Evolutionary conservation across 2,113 vertebrate genomes (phyloP).

Genomic region (Podilymbus podiceps): DNA sequence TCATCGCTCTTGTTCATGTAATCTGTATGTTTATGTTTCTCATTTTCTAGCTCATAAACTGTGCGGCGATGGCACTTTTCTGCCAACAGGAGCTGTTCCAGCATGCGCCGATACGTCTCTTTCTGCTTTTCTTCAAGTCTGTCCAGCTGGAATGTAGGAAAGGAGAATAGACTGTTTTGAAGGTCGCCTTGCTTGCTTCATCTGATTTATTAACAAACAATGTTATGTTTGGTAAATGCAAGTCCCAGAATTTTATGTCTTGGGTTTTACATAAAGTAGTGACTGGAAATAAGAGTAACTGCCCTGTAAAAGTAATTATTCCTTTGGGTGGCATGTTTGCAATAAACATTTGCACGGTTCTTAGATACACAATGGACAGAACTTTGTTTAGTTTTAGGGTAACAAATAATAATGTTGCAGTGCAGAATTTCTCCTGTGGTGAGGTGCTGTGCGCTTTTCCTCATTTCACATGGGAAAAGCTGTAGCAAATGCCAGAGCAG

Average conservation of each 20-base stretch:
- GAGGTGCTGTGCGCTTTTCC: neutral
- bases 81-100: constrained; percentile 94
- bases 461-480: neutral
- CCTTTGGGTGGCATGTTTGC: neutral
- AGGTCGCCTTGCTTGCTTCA: constrained; percentile 5
- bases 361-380: neutral
- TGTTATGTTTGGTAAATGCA: neutral
- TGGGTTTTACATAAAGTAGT: constrained; percentile 9
- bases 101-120: constrained; percentile 94
- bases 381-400: neutral
- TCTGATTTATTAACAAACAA: constrained; percentile 33
- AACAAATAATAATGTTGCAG: neutral
- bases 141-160: constrained; percentile 82
- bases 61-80: constrained; percentile 95
- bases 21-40: constrained; percentile 91
- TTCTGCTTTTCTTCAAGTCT: constrained; percentile 91
- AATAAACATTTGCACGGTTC: neutral
- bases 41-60: constrained; percentile 87
- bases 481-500: neutral
- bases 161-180: constrained; percentile 4
- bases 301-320: neutral
- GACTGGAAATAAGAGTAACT: neutral
- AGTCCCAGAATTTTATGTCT: neutral
- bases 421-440: neutral
- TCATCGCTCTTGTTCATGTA: constrained; percentile 98